These are phyloP conservation scores for Microdon myrmicae DNA, from an alignment of 2,888 invertebrate genomes.

Conservation along the genomic window DNA sequence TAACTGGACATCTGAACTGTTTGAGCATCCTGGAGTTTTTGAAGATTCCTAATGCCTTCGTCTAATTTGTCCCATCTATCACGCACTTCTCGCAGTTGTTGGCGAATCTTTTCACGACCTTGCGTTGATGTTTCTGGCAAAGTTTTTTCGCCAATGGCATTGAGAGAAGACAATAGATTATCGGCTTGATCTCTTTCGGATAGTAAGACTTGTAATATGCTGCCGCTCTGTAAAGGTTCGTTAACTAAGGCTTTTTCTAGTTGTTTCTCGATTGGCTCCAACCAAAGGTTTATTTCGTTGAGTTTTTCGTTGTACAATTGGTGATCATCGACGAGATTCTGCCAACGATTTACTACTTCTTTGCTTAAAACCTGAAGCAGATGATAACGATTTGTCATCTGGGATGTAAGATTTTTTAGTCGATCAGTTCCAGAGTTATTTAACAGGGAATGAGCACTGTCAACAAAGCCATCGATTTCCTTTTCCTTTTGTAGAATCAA, in stretches of 20 bases:
- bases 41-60: constrained; percentile 84
- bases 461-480: constrained; percentile 87
- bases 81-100: constrained; percentile 81
- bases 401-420: constrained; percentile 86
- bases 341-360: constrained; percentile 87
- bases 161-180: constrained; percentile 78
- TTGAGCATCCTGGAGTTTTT: constrained; percentile 86
- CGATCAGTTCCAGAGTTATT: constrained; percentile 86
- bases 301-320: constrained; percentile 80
- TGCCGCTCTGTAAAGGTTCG: constrained; percentile 75
- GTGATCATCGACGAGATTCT: constrained; percentile 85
- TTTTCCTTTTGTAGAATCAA: constrained; percentile 83
- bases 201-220: constrained; percentile 76
- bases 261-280: constrained; percentile 80
- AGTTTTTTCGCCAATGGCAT: constrained; percentile 86
- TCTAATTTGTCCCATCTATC: constrained; percentile 90
- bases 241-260: constrained; percentile 73
- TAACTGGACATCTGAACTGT: constrained; percentile 85
- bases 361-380: constrained; percentile 82
- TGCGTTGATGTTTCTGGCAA: constrained; percentile 91
- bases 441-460: constrained; percentile 86
- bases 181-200: constrained; percentile 88
- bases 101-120: constrained; percentile 89
- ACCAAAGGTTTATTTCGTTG: constrained; percentile 80
- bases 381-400: constrained; percentile 89